Evolutionary conservation across 2,888 invertebrate species (phyloP).

Genomic region (Euphydryas editha): DNA sequence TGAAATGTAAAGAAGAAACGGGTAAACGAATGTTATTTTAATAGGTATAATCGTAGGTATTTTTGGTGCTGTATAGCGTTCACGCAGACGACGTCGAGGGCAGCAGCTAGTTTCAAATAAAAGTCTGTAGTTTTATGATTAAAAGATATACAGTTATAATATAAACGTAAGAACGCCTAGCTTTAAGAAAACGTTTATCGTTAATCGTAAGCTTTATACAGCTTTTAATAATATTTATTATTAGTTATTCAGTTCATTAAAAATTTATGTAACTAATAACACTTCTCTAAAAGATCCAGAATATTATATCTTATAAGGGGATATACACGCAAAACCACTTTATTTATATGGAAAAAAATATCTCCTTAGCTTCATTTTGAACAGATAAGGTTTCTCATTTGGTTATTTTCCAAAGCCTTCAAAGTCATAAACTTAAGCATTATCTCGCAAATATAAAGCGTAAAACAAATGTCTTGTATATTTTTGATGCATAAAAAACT

Average conservation of each 20-base stretch:
- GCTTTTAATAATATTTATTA: neutral
- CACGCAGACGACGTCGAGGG: too few relatives aligned
- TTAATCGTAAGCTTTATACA: too few relatives aligned
- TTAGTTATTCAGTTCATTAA: neutral
- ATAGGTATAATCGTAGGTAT: too few relatives aligned
- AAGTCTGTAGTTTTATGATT: neutral
- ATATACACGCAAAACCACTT: neutral
- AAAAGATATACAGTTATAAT: neutral
- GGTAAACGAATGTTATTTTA: too few relatives aligned
- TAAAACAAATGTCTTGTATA: neutral
- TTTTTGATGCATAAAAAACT: neutral
- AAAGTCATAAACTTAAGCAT: constrained; percentile 5
- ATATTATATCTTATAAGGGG: neutral
- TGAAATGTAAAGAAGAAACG: too few relatives aligned
- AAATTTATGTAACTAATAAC: neutral
- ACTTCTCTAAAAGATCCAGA: neutral
- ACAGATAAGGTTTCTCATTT: constrained; percentile 8
- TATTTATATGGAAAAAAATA: neutral
- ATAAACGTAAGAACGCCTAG: too few relatives aligned
- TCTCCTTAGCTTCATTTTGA: neutral
- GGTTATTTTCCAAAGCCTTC: neutral
- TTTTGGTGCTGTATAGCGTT: too few relatives aligned
- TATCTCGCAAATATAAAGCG: constrained; percentile 4
- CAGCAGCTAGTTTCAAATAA: too few relatives aligned
- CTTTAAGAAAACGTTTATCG: too few relatives aligned